These are phyloP conservation scores for Drosophila yakuba DNA, from an alignment of 1,140 invertebrate genomes.

Conservation along the genomic window DNA sequence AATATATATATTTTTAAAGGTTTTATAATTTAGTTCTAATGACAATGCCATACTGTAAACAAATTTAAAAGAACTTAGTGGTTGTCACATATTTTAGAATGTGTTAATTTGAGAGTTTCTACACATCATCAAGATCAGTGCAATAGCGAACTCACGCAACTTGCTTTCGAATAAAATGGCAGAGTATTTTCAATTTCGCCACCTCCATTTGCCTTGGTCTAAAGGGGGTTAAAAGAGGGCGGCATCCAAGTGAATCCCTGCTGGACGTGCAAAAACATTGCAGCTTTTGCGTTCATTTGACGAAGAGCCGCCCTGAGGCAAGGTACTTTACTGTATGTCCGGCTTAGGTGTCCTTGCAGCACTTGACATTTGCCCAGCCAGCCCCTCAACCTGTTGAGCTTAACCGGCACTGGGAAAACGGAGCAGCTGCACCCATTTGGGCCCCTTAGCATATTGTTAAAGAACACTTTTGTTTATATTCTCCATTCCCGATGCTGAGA, in stretches of 20 bases:
- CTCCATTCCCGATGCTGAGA: constrained; percentile 3
- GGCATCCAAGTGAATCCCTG: constrained; percentile 12
- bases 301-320: constrained; percentile 35
- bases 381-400: constrained; percentile 34
- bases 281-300: constrained; percentile 50
- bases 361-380: constrained; percentile 42
- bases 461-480: constrained; percentile 5
- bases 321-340: constrained; percentile 15
- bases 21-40: too few species aligned
- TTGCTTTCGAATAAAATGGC: background rate
- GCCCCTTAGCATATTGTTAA: constrained; percentile 25
- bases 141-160: background rate
- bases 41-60: background rate
- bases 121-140: too few species aligned
- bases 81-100: too few species aligned
- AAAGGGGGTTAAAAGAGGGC: background rate
- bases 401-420: constrained; percentile 14
- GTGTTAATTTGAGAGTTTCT: background rate
- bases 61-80: background rate
- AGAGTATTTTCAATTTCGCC: constrained; percentile 4
- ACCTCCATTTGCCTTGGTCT: background rate
- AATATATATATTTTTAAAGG: too few species aligned
- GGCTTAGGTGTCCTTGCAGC: constrained; percentile 35
- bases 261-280: constrained; percentile 37
- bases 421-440: constrained; percentile 24